Evolutionary conservation across 2,113 vertebrate species (phyloP).

Genomic region (Leptodactylus fuscus): DNA sequence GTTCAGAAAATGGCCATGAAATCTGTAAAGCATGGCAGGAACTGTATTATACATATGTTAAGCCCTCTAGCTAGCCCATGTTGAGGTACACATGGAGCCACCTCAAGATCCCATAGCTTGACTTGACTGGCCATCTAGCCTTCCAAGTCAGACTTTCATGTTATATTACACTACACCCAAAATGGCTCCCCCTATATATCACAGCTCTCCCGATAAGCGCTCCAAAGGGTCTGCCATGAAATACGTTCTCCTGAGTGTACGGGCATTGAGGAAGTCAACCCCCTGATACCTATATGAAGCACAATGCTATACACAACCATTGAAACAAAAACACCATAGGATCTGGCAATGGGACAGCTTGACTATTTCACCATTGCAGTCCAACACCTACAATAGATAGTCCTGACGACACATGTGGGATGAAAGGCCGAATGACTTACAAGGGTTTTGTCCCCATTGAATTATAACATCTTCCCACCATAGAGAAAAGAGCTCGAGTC

Average conservation of each 20-base stretch:
- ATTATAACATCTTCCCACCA: constrained; percentile 7
- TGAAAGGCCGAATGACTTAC: not conserved
- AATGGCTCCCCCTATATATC: not conserved
- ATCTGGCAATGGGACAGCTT: not conserved
- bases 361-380: not conserved
- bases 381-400: not conserved
- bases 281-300: not conserved
- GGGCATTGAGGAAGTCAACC: not conserved
- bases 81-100: too few species aligned
- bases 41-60: too few species aligned
- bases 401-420: not conserved
- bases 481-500: not conserved
- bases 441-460: not conserved
- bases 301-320: not conserved
- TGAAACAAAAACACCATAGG: constrained; percentile 10
- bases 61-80: too few species aligned
- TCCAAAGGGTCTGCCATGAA: not conserved
- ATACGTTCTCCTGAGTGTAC: not conserved
- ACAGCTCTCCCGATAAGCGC: not conserved
- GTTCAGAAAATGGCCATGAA: too few species aligned
- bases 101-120: not conserved
- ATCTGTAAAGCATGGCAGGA: too few species aligned
- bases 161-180: not conserved
- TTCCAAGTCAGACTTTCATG: not conserved
- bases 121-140: not conserved